Evolutionary conservation across 2,113 vertebrate genomes (phyloP).

Genomic region (Australoheros scitulus): DNA sequence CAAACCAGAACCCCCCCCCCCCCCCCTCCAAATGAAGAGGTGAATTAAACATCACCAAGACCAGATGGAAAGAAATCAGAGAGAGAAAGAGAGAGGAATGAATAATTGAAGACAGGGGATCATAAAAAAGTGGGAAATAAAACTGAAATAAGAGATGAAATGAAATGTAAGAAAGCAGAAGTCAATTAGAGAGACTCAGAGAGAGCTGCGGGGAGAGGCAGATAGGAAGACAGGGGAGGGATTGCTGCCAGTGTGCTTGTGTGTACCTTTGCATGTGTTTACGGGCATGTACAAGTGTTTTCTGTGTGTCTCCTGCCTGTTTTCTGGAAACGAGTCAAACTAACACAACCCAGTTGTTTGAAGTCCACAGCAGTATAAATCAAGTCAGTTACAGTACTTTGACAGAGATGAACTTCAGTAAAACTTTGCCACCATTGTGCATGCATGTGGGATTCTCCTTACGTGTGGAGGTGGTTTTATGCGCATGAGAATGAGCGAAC

Average conservation of each 20-base stretch:
- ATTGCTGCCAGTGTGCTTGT: slow-evolving; percentile 33
- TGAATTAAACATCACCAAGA: slow-evolving; percentile 77
- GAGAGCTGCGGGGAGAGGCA: slow-evolving; percentile 46
- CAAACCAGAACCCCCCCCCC: too few relatives aligned
- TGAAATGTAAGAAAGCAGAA: slow-evolving; percentile 76
- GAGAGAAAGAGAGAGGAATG: slow-evolving; percentile 63
- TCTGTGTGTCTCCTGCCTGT: slow-evolving; percentile 19
- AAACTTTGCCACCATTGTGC: background rate
- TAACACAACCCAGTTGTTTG: slow-evolving; percentile 55
- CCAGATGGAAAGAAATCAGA: slow-evolving; percentile 77
- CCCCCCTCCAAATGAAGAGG: slow-evolving; percentile 65
- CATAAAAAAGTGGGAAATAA: slow-evolving; percentile 71
- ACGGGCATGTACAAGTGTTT: slow-evolving; percentile 23
- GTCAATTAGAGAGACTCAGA: slow-evolving; percentile 69
- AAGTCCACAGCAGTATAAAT: slow-evolving; percentile 55
- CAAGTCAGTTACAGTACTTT: slow-evolving; percentile 40
- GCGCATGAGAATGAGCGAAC: background rate
- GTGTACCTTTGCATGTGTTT: slow-evolving; percentile 17
- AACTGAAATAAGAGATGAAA: slow-evolving; percentile 76
- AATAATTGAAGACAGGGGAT: slow-evolving; percentile 76
- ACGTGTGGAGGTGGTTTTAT: background rate
- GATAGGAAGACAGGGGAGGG: slow-evolving; percentile 48
- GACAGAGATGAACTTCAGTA: slow-evolving; percentile 9
- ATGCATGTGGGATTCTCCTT: background rate
- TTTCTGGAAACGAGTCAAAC: slow-evolving; percentile 45